These are phyloP conservation scores for Pheosia tremula DNA, from an alignment of 2,888 invertebrate species.

Conservation along the genomic window DNA sequence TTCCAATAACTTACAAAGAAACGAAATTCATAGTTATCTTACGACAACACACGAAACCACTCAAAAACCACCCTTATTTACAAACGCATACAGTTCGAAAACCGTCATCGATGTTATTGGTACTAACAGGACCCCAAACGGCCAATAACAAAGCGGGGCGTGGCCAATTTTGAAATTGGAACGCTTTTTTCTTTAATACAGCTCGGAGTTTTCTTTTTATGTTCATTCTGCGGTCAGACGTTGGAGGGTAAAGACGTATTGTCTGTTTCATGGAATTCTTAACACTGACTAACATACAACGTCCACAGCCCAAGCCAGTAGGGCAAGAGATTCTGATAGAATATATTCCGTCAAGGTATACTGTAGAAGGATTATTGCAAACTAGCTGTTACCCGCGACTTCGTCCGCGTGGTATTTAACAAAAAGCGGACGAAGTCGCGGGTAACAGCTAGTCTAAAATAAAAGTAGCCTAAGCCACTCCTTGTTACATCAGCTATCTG, in stretches of 20 bases:
- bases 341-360: too few relatives aligned
- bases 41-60: constrained; percentile 20
- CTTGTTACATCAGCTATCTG: too few relatives aligned
- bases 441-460: too few relatives aligned
- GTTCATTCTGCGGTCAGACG: constrained; percentile 50
- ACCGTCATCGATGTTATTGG: constrained; percentile 30
- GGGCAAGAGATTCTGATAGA: too few relatives aligned
- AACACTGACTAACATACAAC: too few relatives aligned
- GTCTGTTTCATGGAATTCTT: too few relatives aligned
- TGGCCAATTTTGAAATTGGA: constrained; percentile 77
- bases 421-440: too few relatives aligned
- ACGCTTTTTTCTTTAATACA: constrained; percentile 69
- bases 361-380: too few relatives aligned
- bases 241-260: constrained; percentile 27
- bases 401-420: too few relatives aligned
- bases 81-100: constrained; percentile 10
- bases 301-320: too few relatives aligned
- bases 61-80: constrained; percentile 11
- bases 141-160: constrained; percentile 78
- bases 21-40: constrained; percentile 55
- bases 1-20: constrained; percentile 46
- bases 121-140: constrained; percentile 40
- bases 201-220: constrained; percentile 52
- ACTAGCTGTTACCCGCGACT: too few relatives aligned
- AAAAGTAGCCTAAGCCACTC: too few relatives aligned